phyloP scores from a whole-genome alignment of 2,113 vertebrate genomes.

The Telmatochromis bifrenatus region DNA sequence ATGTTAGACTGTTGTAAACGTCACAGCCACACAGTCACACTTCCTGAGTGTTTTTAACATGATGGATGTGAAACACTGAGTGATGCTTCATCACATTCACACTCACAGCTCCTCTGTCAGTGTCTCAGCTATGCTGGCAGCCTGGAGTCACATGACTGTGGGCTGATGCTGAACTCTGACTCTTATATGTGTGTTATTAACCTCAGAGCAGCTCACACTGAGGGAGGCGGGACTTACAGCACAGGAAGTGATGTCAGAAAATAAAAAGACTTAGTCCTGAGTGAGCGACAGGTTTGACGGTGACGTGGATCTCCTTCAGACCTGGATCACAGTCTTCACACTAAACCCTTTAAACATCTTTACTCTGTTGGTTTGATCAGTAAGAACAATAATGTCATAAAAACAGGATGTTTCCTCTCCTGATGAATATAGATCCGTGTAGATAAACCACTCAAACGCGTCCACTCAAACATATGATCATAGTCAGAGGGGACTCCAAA shows the following conservation, averaged over 20 bases:
- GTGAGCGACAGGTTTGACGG: accelerated
- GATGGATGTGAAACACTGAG: no score
- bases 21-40: no score
- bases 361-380: background rate
- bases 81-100: no score
- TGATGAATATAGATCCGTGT: background rate
- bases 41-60: accelerated
- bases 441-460: accelerated
- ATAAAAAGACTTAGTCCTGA: accelerated
- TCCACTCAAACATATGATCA: accelerated
- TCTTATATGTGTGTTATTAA: background rate
- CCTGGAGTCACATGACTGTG: background rate
- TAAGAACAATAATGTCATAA: accelerated
- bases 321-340: background rate
- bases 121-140: no score
- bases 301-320: background rate
- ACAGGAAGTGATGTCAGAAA: background rate
- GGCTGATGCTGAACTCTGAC: background rate
- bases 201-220: background rate
- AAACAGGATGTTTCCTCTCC: accelerated
- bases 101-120: no score
- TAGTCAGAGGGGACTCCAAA: background rate
- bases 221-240: background rate
- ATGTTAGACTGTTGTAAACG: no score
- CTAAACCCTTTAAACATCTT: background rate